phyloP scores from a whole-genome alignment of 35 echinoderm and acorn worm genomes.

The Lytechinus pictus region DNA sequence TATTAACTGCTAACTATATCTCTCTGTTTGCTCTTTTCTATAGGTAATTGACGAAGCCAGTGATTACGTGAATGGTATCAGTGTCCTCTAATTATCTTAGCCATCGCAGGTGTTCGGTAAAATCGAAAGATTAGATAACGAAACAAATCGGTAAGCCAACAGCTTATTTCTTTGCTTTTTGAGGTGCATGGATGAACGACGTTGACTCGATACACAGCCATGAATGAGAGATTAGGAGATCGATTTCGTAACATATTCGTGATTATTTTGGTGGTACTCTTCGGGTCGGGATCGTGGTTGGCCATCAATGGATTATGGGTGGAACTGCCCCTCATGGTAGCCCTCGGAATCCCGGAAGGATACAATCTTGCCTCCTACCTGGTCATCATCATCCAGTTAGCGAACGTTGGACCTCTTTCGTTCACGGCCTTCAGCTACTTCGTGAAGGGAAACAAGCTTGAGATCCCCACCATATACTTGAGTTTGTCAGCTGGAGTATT shows the following conservation, averaged over 20 bases:
- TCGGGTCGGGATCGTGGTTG: conserved; percentile 72
- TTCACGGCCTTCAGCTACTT: conserved; percentile 58
- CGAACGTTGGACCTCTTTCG: conserved; percentile 65
- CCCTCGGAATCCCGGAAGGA: conserved; percentile 60
- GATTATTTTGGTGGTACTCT: conserved; percentile 60
- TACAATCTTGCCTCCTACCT: conserved; percentile 67
- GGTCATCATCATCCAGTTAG: conserved; percentile 69
- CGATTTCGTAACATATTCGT: conserved; percentile 21
- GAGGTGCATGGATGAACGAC: not conserved
- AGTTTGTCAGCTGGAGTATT: conserved; percentile 47
- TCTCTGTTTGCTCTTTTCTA: not conserved
- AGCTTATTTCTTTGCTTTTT: not conserved
- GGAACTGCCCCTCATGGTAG: conserved; percentile 65
- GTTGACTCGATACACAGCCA: not conserved
- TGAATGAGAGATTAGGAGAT: conserved; percentile 40
- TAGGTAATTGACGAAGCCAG: not conserved
- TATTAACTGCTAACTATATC: not conserved
- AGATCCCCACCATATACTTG: conserved; percentile 59
- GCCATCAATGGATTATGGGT: conserved; percentile 77
- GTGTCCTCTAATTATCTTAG: not conserved
- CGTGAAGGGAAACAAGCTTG: conserved; percentile 38
- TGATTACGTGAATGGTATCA: not conserved
- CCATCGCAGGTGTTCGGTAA: not conserved
- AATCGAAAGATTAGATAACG: not conserved
- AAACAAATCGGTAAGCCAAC: not conserved